Evolutionary conservation across 2,797 vertebrate genomes (phyloP).

Genomic region (Malurus leucopterus): DNA sequence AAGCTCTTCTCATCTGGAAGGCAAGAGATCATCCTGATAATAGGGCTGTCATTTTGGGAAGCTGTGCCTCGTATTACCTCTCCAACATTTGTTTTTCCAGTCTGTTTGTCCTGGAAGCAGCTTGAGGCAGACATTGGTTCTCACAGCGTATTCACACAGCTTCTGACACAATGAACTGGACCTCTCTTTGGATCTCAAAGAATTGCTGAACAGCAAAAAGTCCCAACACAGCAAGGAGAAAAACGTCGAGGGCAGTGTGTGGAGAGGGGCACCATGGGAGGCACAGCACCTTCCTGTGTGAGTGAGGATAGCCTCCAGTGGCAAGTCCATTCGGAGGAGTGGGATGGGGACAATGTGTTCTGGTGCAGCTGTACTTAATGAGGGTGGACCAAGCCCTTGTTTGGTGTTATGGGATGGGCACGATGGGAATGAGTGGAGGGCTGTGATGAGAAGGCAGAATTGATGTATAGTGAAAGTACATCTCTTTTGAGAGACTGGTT

Average conservation of each 20-base stretch:
- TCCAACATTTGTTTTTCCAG: background rate
- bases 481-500: background rate
- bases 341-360: background rate
- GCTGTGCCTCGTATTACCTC: background rate
- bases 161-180: background rate
- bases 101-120: background rate
- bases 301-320: background rate
- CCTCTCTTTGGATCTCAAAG: background rate
- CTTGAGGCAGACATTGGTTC: background rate
- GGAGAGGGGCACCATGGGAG: fast-evolving
- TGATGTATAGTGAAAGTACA: background rate
- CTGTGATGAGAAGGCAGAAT: background rate
- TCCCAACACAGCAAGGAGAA: background rate
- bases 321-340: background rate
- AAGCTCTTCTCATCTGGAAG: background rate
- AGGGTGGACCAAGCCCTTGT: background rate
- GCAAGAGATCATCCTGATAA: background rate
- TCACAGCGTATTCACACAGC: fast-evolving
- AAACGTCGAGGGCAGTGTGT: fast-evolving
- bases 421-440: fast-evolving
- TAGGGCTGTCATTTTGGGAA: background rate
- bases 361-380: background rate
- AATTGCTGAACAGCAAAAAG: background rate
- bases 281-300: fast-evolving
- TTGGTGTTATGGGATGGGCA: background rate